Percentiles rank a stretch among this genome's conserved stretches.
phyloP scores from a whole-genome alignment of 2,113 vertebrate genomes.

The Neolamprologus brichardi region DNA sequence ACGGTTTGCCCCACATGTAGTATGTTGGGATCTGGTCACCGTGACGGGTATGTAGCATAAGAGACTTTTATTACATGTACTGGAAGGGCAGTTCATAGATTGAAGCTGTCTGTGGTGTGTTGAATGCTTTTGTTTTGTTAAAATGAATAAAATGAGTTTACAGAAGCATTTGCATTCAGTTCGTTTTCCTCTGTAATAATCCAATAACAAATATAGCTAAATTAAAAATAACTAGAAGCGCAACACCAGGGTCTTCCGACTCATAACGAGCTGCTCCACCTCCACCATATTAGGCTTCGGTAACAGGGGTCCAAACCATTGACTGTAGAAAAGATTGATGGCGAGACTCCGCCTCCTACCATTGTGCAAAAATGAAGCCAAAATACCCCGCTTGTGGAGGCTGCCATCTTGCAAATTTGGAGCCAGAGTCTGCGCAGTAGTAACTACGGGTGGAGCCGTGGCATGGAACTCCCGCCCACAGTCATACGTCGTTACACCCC shows the following conservation, averaged over 20 bases:
- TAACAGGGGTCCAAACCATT: neutral
- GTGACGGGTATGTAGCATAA: neutral
- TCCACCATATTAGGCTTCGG: neutral
- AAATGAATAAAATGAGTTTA: slow-evolving; percentile 18
- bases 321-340: too few relatives aligned
- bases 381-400: too few relatives aligned
- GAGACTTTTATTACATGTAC: neutral
- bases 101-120: neutral
- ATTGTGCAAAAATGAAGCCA: too few relatives aligned
- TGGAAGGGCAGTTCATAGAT: slow-evolving; percentile 5
- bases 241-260: neutral
- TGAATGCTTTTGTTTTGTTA: neutral
- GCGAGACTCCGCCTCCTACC: accelerated
- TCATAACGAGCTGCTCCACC: neutral
- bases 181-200: neutral
- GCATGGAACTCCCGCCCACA: too few relatives aligned
- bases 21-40: neutral
- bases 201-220: neutral
- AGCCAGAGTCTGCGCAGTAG: too few relatives aligned
- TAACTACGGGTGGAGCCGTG: too few relatives aligned
- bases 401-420: too few relatives aligned
- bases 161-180: neutral
- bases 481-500: too few relatives aligned
- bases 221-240: neutral
- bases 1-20: neutral